Evolutionary conservation across 2,113 vertebrate species (phyloP).

Genomic region (Erythrolamprus reginae): DNA sequence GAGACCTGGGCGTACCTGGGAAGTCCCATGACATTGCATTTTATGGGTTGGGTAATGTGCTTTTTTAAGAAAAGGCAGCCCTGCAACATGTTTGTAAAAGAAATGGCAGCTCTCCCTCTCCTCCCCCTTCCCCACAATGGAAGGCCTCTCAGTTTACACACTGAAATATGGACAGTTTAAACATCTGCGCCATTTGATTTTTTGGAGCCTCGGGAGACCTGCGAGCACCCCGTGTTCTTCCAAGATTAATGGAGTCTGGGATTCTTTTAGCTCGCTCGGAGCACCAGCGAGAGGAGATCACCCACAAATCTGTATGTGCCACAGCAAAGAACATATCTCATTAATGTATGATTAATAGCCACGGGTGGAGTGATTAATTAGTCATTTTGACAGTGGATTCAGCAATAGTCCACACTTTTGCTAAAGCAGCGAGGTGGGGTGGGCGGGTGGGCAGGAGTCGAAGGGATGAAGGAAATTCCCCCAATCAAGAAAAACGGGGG

Average conservation of each 20-base stretch:
- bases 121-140: constrained; percentile 53
- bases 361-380: constrained; percentile 82
- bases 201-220: constrained; percentile 66
- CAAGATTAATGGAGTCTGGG: constrained; percentile 79
- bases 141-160: constrained; percentile 69
- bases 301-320: constrained; percentile 59
- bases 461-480: constrained; percentile 1
- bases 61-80: constrained; percentile 23
- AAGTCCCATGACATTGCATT: no score
- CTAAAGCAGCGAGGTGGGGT: constrained; percentile 26
- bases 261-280: constrained; percentile 66
- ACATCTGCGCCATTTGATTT: constrained; percentile 71
- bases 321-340: constrained; percentile 79
- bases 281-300: constrained; percentile 65
- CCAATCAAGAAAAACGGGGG: constrained; percentile 7
- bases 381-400: constrained; percentile 80
- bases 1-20: no score
- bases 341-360: constrained; percentile 85
- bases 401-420: constrained; percentile 64
- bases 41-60: background rate
- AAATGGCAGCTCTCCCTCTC: constrained; percentile 43
- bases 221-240: constrained; percentile 46
- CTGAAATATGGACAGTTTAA: constrained; percentile 74
- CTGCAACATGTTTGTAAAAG: constrained; percentile 44
- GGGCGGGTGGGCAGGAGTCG: constrained; percentile 14